phyloP scores from a whole-genome alignment of 2,888 invertebrate genomes.

The Agonopterix alstromeriana region DNA sequence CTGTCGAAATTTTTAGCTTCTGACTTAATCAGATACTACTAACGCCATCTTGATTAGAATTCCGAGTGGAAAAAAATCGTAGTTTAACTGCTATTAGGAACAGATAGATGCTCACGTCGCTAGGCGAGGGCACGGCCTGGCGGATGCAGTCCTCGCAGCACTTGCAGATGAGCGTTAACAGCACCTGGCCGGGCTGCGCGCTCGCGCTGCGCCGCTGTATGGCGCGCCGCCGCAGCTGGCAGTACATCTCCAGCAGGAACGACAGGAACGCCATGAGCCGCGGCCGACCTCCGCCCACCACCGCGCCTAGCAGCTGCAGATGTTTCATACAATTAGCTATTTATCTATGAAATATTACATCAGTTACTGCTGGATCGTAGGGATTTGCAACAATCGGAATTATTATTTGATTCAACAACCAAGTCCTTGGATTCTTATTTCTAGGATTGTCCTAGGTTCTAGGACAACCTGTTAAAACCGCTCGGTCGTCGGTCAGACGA shows the following conservation, averaged over 20 bases:
- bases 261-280: slow-evolving; percentile 90
- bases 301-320: slow-evolving; percentile 65
- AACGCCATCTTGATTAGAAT: no score
- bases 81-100: no score
- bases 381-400: no score
- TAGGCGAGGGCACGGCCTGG: slow-evolving; percentile 86
- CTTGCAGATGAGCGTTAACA: slow-evolving; percentile 90
- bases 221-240: slow-evolving; percentile 85
- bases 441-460: no score
- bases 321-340: slow-evolving; percentile 1
- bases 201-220: slow-evolving; percentile 74
- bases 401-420: no score
- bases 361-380: slow-evolving; percentile 29
- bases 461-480: no score
- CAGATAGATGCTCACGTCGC: slow-evolving; percentile 88
- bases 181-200: slow-evolving; percentile 80
- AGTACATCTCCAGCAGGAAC: slow-evolving; percentile 93
- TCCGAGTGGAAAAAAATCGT: no score
- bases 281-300: slow-evolving; percentile 79
- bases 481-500: no score
- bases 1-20: no score
- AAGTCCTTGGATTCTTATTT: no score
- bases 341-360: slow-evolving; percentile 11
- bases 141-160: slow-evolving; percentile 93
- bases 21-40: no score